Percentiles rank a stretch among this genome's conserved stretches.
These are phyloP conservation scores for Dipodomys stephensi DNA, from an alignment of 2,113 vertebrate genomes.

Conservation along the genomic window DNA sequence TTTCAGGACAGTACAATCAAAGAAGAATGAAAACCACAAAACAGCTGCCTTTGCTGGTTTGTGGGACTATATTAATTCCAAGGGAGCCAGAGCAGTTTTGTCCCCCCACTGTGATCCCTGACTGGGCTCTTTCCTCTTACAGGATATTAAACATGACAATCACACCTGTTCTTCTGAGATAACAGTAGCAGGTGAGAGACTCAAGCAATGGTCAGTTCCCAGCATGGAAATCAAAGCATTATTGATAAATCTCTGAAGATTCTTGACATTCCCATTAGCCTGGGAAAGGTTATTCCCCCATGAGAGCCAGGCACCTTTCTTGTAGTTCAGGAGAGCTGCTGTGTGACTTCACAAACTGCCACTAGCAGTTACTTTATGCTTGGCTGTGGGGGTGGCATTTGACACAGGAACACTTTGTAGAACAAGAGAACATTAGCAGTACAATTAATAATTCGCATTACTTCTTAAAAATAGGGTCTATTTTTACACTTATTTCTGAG, in stretches of 20 bases:
- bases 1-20: neutral
- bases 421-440: conserved; percentile 67
- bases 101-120: neutral
- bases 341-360: conserved; percentile 64
- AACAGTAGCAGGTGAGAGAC: neutral
- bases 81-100: neutral
- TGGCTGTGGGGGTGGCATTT: conserved; percentile 69
- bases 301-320: neutral
- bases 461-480: conserved; percentile 73
- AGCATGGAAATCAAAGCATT: neutral
- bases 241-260: neutral
- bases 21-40: neutral
- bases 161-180: conserved; percentile 33
- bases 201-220: neutral
- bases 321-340: neutral
- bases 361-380: conserved; percentile 38
- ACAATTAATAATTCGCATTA: conserved; percentile 72
- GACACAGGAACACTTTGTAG: conserved; percentile 73
- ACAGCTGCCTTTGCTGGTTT: neutral
- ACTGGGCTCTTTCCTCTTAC: conserved; percentile 39
- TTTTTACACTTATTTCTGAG: conserved; percentile 73
- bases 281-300: neutral
- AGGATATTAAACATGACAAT: conserved; percentile 69
- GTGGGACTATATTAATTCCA: conserved; percentile 3
- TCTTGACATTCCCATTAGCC: neutral